Percentiles rank a stretch among this genome's conserved stretches.
These are phyloP conservation scores for Nasalis larvatus DNA, from an alignment of 2,113 vertebrate species.

Conservation along the genomic window DNA sequence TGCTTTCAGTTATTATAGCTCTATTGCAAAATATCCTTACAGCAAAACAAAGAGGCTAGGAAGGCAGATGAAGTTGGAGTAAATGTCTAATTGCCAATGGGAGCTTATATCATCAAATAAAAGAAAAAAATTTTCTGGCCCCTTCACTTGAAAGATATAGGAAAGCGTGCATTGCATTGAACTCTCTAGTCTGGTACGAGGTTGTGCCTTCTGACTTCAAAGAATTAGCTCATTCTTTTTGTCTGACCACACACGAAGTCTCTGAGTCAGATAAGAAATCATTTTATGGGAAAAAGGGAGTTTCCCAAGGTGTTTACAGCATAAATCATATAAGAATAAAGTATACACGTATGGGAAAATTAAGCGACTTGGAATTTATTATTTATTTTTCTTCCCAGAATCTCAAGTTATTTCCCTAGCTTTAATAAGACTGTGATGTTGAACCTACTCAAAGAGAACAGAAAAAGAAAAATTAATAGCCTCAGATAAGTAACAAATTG, in stretches of 20 bases:
- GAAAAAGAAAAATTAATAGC: not conserved
- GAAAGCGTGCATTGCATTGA: conserved; percentile 18
- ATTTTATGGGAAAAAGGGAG: conserved; percentile 24
- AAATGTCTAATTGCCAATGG: conserved; percentile 27
- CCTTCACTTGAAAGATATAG: conserved; percentile 52
- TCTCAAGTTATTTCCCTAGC: not conserved
- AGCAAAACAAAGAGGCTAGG: not conserved
- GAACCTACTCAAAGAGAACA: not conserved
- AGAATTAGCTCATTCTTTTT: conserved; percentile 55
- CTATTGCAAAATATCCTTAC: conserved; percentile 37
- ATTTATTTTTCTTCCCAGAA: not conserved
- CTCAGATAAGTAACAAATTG: not conserved
- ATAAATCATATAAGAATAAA: not conserved
- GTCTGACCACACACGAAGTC: conserved; percentile 46
- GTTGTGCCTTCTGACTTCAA: conserved; percentile 45
- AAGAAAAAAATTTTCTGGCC: not conserved
- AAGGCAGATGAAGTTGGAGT: conserved; percentile 5
- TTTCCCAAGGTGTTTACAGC: conserved; percentile 39
- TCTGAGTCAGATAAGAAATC: conserved; percentile 30
- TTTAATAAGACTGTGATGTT: not conserved
- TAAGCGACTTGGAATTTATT: not conserved
- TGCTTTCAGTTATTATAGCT: not conserved
- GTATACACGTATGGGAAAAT: not conserved
- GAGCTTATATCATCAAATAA: not conserved
- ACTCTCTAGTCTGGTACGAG: conserved; percentile 24